Evolutionary conservation across 2,888 invertebrate species (phyloP).

Genomic region (Ichneumon xanthorius): DNA sequence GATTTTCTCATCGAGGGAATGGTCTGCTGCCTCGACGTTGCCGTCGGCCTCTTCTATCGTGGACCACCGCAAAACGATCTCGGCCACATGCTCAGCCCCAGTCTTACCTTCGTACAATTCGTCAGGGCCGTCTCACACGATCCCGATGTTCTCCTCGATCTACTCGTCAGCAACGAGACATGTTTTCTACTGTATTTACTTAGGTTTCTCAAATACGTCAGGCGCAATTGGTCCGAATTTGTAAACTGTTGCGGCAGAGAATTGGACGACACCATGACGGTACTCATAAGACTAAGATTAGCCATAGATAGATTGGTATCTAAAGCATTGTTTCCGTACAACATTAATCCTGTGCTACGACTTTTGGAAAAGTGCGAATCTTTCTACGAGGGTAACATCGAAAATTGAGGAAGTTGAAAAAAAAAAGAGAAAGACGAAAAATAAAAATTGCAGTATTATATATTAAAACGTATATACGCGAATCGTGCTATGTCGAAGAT

Average conservation of each 20-base stretch:
- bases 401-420: constrained; percentile 87
- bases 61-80: constrained; percentile 93
- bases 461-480: constrained; percentile 38
- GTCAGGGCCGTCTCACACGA: constrained; percentile 93
- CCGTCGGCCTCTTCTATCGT: constrained; percentile 93
- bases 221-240: constrained; percentile 94
- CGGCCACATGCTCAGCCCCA: constrained; percentile 93
- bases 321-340: constrained; percentile 94
- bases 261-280: constrained; percentile 93
- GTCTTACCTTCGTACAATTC: constrained; percentile 94
- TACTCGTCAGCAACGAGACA: constrained; percentile 95
- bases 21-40: constrained; percentile 96
- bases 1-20: constrained; percentile 96
- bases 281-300: constrained; percentile 91
- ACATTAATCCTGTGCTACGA: constrained; percentile 94
- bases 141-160: constrained; percentile 92
- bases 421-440: neutral
- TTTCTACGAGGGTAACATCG: constrained; percentile 93
- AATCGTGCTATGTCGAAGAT: constrained; percentile 41
- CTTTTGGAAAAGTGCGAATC: constrained; percentile 94
- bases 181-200: constrained; percentile 94
- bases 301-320: constrained; percentile 94
- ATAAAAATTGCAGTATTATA: constrained; percentile 62
- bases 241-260: constrained; percentile 91
- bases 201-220: constrained; percentile 93